phyloP scores from a whole-genome alignment of 2,797 vertebrate species.

The Falco concolor region DNA sequence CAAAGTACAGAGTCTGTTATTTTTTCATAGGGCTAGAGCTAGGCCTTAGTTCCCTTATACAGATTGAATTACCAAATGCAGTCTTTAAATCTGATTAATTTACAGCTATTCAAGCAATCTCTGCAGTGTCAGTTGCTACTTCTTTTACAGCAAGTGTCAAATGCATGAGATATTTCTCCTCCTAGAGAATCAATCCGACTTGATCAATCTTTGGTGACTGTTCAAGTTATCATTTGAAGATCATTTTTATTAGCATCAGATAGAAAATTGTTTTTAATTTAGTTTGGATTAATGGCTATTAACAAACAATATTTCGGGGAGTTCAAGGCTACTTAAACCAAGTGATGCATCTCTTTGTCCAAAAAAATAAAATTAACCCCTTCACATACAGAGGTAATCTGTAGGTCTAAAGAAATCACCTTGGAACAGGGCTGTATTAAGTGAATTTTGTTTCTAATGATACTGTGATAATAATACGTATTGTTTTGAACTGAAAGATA shows the following conservation, averaged over 20 bases:
- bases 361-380: not conserved
- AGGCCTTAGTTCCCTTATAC: not conserved
- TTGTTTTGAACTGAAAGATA: not conserved
- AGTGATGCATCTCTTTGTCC: not conserved
- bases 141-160: constrained; percentile 43
- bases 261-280: not conserved
- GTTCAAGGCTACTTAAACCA: not conserved
- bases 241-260: not conserved
- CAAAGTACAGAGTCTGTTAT: not conserved
- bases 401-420: not conserved
- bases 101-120: constrained; percentile 31
- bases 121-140: not conserved
- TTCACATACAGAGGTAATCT: not conserved
- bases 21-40: not conserved
- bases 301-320: not conserved
- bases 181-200: constrained; percentile 9
- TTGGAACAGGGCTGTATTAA: not conserved
- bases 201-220: not conserved
- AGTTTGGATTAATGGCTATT: constrained; percentile 1
- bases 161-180: constrained; percentile 39
- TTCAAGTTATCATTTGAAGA: not conserved
- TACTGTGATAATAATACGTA: not conserved
- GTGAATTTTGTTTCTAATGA: not conserved
- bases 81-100: constrained; percentile 56
- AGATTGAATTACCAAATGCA: constrained; percentile 36